phyloP scores from a whole-genome alignment of 2,113 vertebrate species.

The Sigmodon hispidus region DNA sequence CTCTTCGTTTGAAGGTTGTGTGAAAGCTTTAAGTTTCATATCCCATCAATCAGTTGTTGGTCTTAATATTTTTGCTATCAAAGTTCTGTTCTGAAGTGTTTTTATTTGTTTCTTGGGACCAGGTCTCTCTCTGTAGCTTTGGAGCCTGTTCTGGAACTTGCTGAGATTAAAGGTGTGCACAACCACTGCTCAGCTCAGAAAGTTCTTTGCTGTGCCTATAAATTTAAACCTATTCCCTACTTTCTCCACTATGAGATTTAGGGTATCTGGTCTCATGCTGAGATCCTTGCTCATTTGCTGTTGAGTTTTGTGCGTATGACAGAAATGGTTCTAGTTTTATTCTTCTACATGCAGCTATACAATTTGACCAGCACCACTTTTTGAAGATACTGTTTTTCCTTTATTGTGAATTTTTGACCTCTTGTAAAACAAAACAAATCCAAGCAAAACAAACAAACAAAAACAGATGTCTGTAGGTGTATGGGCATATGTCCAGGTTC shows the following conservation, averaged over 20 bases:
- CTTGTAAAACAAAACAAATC: neutral
- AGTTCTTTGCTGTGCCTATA: neutral
- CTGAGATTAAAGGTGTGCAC: too few relatives aligned
- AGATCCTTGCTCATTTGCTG: neutral
- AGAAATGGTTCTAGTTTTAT: neutral
- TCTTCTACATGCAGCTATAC: neutral
- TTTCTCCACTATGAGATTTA: neutral
- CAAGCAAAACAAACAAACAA: too few relatives aligned
- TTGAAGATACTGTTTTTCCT: neutral
- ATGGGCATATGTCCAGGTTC: neutral
- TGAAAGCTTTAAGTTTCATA: neutral
- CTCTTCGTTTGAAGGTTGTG: neutral
- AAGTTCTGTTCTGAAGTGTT: neutral
- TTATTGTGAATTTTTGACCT: neutral
- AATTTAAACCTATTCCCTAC: neutral
- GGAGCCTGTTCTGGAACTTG: too few relatives aligned
- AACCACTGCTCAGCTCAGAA: too few relatives aligned
- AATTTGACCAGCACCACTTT: neutral
- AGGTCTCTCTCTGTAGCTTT: too few relatives aligned
- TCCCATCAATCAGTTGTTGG: neutral
- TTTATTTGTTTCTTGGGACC: too few relatives aligned
- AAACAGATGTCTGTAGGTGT: neutral
- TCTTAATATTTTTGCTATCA: neutral
- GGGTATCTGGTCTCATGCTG: neutral
- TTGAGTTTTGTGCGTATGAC: neutral